phyloP scores from a whole-genome alignment of 2,113 vertebrate species.

The Lepus europaeus region DNA sequence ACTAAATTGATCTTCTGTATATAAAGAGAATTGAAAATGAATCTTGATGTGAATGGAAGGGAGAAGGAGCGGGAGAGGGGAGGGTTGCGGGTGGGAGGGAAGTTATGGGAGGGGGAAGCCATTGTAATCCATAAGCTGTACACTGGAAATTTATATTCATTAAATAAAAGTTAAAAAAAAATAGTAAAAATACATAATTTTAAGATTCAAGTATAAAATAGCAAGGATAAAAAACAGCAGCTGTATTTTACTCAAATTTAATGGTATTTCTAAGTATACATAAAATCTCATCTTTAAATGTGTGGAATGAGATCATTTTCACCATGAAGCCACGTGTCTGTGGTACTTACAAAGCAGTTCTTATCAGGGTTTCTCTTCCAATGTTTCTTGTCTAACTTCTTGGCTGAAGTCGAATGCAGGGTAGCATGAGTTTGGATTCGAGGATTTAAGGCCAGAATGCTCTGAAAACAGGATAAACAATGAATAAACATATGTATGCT shows the following conservation, averaged over 20 bases:
- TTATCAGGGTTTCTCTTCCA: conserved; percentile 95
- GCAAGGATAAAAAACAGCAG: neutral
- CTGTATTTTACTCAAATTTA: neutral
- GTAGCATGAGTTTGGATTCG: conserved; percentile 88
- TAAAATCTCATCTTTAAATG: neutral
- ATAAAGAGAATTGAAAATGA: no score
- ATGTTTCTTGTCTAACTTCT: conserved; percentile 93
- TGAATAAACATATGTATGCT: neutral
- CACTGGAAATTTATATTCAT: no score
- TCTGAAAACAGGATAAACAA: conserved; percentile 84
- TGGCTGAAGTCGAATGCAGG: conserved; percentile 91
- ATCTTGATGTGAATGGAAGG: no score
- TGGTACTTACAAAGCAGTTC: conserved; percentile 91
- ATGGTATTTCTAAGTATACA: neutral
- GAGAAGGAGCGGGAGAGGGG: no score
- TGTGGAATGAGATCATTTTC: neutral
- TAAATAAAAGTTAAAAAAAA: neutral
- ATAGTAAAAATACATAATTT: neutral
- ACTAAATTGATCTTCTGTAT: no score
- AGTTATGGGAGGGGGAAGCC: no score
- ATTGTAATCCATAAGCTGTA: no score
- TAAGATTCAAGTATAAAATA: conserved; percentile 45
- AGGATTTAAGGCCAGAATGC: conserved; percentile 93
- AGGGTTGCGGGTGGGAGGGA: no score
- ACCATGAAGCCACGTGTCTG: neutral